Evolutionary conservation across 1,140 invertebrate genomes (phyloP).

Genomic region (Caenorhabditis latens): DNA sequence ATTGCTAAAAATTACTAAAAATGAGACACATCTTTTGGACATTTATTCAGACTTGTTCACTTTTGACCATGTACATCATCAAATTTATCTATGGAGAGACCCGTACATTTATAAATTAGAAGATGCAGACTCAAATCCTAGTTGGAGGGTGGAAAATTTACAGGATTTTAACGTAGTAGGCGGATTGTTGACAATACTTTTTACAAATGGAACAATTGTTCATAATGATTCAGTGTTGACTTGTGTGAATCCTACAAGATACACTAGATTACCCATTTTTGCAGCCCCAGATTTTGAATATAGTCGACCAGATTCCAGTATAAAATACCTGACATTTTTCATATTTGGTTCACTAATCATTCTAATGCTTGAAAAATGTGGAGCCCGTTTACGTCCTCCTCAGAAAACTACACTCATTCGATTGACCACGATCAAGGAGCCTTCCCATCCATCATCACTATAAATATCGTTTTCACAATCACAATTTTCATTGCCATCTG

Average conservation of each 20-base stretch:
- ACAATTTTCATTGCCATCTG: too few relatives aligned
- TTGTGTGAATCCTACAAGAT: neutral
- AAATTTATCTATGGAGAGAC: conserved; percentile 16
- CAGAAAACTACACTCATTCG: too few relatives aligned
- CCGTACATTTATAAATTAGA: neutral
- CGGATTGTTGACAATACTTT: neutral
- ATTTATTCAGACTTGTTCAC: neutral
- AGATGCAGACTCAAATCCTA: neutral
- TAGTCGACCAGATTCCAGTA: neutral
- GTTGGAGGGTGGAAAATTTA: neutral
- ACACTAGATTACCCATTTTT: neutral
- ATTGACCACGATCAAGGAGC: too few relatives aligned
- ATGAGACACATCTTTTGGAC: neutral
- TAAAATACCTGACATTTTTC: too few relatives aligned
- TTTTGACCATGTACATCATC: neutral
- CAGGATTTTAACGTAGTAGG: neutral
- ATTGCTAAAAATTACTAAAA: neutral
- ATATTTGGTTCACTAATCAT: too few relatives aligned
- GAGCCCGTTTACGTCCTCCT: neutral
- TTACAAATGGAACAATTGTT: neutral
- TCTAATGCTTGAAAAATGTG: too few relatives aligned
- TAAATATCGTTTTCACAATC: too few relatives aligned
- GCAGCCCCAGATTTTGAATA: neutral
- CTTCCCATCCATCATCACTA: too few relatives aligned
- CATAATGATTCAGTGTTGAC: neutral